Conservation (phyloP, 2,888 invertebrate genomes). For the Adelphocoris suturalis region DNA sequence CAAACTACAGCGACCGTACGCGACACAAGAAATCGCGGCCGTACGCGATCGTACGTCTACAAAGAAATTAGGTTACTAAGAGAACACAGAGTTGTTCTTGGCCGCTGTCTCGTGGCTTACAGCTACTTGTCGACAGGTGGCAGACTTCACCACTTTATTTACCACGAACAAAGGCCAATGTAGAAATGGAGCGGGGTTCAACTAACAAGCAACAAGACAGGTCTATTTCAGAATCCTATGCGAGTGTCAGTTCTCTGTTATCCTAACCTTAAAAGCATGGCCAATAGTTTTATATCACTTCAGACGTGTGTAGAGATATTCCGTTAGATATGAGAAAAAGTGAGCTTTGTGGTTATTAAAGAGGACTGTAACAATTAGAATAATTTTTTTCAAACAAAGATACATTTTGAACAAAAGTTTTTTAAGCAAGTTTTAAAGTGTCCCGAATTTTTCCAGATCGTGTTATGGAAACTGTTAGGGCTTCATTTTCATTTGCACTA, state of each 20-base stretch:
- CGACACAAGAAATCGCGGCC: no score
- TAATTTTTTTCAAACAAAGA: no score
- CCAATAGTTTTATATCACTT: not conserved
- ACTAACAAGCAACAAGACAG: not conserved
- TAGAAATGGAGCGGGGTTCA: slow-evolving; percentile 19
- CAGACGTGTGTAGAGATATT: no score
- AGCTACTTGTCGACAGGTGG: not conserved
- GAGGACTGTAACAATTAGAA: no score
- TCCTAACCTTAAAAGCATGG: not conserved
- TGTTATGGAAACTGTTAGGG: no score
- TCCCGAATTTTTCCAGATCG: no score
- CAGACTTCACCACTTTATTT: not conserved
- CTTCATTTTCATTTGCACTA: no score
- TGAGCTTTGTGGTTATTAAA: no score
- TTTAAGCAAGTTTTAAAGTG: no score
- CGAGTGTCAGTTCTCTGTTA: not conserved
- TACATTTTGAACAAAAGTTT: no score
- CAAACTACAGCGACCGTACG: not conserved
- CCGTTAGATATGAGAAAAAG: no score
- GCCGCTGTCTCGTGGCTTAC: not conserved
- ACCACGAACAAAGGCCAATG: not conserved
- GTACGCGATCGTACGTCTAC: not conserved
- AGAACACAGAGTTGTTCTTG: not conserved
- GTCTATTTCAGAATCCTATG: not conserved
- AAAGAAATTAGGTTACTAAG: not conserved